Evolutionary conservation across 2,797 vertebrate genomes (phyloP).

Genomic region (Myotis vivesi): DNA sequence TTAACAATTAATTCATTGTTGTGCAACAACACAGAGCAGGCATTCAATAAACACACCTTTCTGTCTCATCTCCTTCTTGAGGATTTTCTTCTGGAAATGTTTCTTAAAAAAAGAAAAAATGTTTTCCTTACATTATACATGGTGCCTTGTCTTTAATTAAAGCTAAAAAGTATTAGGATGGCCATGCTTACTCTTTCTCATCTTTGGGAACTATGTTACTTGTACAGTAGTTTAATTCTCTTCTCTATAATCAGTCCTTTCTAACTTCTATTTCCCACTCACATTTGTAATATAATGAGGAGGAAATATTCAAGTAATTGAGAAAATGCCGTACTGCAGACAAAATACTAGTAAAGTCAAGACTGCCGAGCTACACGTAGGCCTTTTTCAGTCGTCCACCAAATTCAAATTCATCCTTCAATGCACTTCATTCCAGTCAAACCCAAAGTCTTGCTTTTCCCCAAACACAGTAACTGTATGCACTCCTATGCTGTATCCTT

Average conservation of each 20-base stretch:
- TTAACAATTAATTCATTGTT: neutral
- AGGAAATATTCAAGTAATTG: slow-evolving; percentile 16
- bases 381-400: neutral
- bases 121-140: neutral
- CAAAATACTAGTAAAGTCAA: neutral
- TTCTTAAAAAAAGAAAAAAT: neutral
- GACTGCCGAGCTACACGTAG: neutral
- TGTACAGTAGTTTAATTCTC: neutral
- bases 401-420: neutral
- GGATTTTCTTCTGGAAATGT: neutral
- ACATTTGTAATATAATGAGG: neutral
- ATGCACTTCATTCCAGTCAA: neutral
- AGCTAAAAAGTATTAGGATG: neutral
- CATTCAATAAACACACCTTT: neutral
- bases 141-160: slow-evolving; percentile 24
- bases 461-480: neutral
- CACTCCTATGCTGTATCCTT: neutral
- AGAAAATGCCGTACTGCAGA: neutral
- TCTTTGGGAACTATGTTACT: neutral
- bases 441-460: neutral
- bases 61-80: neutral
- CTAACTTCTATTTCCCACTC: neutral
- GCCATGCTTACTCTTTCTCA: neutral
- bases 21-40: neutral
- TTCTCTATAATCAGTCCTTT: neutral